Percentiles rank a stretch among this genome's conserved stretches.
Conservation (phyloP, 2,113 vertebrate genomes). For the Vombatus ursinus region DNA sequence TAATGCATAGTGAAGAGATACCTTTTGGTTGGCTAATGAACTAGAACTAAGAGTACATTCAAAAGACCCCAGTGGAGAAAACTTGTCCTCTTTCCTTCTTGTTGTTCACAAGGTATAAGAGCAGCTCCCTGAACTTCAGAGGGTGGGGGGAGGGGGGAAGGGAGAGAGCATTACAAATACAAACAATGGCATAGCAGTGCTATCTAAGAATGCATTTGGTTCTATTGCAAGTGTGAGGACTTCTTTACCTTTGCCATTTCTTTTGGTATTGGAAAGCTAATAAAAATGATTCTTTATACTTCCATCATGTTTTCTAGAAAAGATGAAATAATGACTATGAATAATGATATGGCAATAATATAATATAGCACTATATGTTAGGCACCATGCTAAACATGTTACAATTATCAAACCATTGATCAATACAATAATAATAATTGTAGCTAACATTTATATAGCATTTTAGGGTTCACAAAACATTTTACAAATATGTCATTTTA, state of each 20-base stretch:
- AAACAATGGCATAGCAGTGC: conserved; percentile 32
- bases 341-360: not conserved
- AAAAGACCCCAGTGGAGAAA: not conserved
- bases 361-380: not conserved
- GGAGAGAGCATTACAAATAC: not conserved
- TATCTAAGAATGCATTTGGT: conserved; percentile 55
- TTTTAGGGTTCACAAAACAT: not conserved
- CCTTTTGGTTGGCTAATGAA: not conserved
- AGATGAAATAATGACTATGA: conserved; percentile 21
- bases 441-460: not conserved
- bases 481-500: not conserved
- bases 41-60: not conserved
- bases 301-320: conserved; percentile 45
- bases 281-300: conserved; percentile 57
- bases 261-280: conserved; percentile 57
- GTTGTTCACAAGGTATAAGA: not conserved
- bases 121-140: not conserved
- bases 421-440: not conserved
- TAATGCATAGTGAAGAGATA: not conserved
- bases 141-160: not conserved
- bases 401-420: not conserved
- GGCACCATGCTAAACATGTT: not conserved
- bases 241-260: not conserved
- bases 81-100: not conserved
- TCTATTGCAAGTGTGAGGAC: conserved; percentile 43